A percentile compares a stretch with the other conserved stretches of the same genome.
Evolutionary conservation across 2,113 vertebrate genomes (phyloP).

Genomic region (Cryptotis parvus): DNA sequence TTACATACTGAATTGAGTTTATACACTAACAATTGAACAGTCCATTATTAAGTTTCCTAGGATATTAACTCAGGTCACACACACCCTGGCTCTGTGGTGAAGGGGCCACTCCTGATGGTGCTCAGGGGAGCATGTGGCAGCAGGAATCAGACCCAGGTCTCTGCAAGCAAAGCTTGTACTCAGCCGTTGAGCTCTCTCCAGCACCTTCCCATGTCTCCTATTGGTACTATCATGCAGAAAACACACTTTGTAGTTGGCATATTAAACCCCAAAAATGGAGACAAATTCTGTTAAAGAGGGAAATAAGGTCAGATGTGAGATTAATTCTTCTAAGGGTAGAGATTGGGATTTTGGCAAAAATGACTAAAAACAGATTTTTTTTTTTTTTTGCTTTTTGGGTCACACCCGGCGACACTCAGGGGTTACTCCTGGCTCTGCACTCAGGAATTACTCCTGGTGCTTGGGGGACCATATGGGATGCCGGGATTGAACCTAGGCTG

Average conservation of each 20-base stretch:
- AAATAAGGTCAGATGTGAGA: not conserved
- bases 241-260: not conserved
- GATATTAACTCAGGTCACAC: not conserved
- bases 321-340: constrained; percentile 3
- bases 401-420: no score
- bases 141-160: no score
- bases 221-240: not conserved
- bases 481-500: no score
- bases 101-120: no score
- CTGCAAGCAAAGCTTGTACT: no score
- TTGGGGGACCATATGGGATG: no score
- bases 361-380: not conserved
- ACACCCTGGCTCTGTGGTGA: not conserved
- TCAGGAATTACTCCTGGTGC: no score
- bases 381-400: no score
- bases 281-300: constrained; percentile 25
- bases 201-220: not conserved
- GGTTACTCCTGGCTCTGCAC: no score
- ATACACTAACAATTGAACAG: not conserved
- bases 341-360: constrained; percentile 6
- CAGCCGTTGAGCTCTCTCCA: no score
- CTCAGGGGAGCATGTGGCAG: no score
- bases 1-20: not conserved
- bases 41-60: not conserved
- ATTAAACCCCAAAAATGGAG: not conserved